phyloP scores from a whole-genome alignment of 2,888 invertebrate species.

The Drosophila nr. perissopoda region DNA sequence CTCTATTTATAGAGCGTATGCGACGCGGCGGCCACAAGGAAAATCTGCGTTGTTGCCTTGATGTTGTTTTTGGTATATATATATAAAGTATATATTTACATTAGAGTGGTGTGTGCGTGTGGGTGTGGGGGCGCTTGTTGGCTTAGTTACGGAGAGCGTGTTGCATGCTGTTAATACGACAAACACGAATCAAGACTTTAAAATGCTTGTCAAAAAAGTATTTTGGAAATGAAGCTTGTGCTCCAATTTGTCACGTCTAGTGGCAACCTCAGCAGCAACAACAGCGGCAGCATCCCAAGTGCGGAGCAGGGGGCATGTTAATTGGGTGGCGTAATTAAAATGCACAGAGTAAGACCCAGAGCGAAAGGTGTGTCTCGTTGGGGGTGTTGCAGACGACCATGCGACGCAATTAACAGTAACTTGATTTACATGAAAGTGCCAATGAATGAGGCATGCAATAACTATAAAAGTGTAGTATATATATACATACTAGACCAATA shows the following conservation, averaged over 20 bases:
- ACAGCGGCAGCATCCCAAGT: background rate
- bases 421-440: slow-evolving; percentile 68
- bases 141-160: slow-evolving; percentile 57
- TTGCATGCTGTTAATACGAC: slow-evolving; percentile 67
- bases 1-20: slow-evolving; percentile 76
- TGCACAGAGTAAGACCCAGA: slow-evolving; percentile 17
- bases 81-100: slow-evolving; percentile 27
- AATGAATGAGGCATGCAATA: slow-evolving; percentile 56
- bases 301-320: slow-evolving; percentile 43
- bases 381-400: slow-evolving; percentile 25
- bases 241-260: slow-evolving; percentile 59
- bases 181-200: slow-evolving; percentile 64
- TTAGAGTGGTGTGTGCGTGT: background rate
- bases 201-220: slow-evolving; percentile 39
- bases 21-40: slow-evolving; percentile 69
- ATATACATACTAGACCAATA: background rate
- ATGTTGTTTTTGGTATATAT: slow-evolving; percentile 39
- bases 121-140: slow-evolving; percentile 71
- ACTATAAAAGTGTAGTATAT: slow-evolving; percentile 10
- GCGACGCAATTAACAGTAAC: slow-evolving; percentile 68
- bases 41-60: slow-evolving; percentile 55
- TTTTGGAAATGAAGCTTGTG: slow-evolving; percentile 47
- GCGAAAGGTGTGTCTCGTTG: slow-evolving; percentile 13
- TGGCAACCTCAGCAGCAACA: background rate
- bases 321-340: slow-evolving; percentile 74